phyloP scores from a whole-genome alignment of 2,113 vertebrate species.

The Passer montanus region DNA sequence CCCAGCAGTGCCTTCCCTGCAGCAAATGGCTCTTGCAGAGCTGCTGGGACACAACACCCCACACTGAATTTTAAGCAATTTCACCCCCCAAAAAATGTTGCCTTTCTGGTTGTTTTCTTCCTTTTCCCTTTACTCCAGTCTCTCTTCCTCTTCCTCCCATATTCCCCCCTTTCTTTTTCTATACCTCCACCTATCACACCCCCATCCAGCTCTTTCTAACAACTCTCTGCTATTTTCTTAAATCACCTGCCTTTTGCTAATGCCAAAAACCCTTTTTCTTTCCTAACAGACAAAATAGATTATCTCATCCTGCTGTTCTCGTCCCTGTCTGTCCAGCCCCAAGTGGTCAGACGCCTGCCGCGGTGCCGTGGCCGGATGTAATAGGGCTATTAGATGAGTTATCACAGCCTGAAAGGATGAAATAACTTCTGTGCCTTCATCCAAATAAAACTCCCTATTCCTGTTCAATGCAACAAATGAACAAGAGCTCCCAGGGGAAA shows the following conservation, averaged over 20 bases:
- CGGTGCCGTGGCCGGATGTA: constrained; percentile 28
- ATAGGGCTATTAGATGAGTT: constrained; percentile 59
- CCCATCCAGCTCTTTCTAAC: constrained; percentile 2
- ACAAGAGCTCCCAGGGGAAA: background rate
- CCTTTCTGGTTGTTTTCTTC: background rate
- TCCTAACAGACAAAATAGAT: constrained; percentile 39
- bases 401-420: constrained; percentile 59
- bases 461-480: background rate
- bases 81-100: background rate
- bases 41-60: background rate
- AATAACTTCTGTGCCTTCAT: constrained; percentile 36
- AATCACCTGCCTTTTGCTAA: constrained; percentile 51
- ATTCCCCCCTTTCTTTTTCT: background rate
- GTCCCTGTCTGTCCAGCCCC: background rate
- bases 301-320: constrained; percentile 18
- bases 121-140: background rate
- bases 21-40: background rate
- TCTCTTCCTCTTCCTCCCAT: background rate
- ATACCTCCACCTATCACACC: background rate
- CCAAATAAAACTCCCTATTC: constrained; percentile 31
- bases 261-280: constrained; percentile 28
- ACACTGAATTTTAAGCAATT: background rate
- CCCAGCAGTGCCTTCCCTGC: background rate
- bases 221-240: constrained; percentile 44
- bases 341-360: background rate